A percentile compares a stretch with the other conserved stretches of the same genome.
Conservation (phyloP, 2,888 invertebrate genomes). For the Lasioglossum figueresi region DNA sequence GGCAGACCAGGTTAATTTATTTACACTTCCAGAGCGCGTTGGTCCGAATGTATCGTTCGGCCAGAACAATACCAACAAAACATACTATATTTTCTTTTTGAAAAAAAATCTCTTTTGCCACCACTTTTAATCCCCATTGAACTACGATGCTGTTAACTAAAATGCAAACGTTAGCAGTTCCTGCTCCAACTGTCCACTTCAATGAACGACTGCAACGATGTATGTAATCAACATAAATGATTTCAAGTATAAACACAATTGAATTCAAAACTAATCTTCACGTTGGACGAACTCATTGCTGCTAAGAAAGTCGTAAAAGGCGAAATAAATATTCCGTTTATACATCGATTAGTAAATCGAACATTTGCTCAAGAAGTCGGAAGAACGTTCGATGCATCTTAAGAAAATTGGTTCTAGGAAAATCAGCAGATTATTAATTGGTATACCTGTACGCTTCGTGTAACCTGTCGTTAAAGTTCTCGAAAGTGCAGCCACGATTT, state of each 20-base stretch:
- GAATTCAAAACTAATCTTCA: too few species aligned
- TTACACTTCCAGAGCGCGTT: conserved; percentile 38
- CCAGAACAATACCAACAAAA: neutral
- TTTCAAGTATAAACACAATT: too few species aligned
- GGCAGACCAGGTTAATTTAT: conserved; percentile 48
- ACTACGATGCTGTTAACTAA: neutral
- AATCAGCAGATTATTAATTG: neutral
- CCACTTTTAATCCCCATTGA: neutral
- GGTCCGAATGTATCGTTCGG: conserved; percentile 19
- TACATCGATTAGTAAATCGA: neutral
- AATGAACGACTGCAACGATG: too few species aligned
- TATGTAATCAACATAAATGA: too few species aligned
- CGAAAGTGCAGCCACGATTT: neutral
- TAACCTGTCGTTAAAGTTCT: neutral
- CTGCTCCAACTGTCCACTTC: neutral
- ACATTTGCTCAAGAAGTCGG: neutral
- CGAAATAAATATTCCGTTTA: too few species aligned
- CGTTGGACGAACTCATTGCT: too few species aligned
- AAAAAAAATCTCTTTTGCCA: neutral
- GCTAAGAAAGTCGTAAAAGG: too few species aligned
- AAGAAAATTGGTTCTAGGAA: neutral
- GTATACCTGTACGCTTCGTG: too few species aligned
- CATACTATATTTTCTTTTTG: neutral
- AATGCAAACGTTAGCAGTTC: neutral
- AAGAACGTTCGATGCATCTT: too few species aligned